Conservation (phyloP, 2,797 vertebrate genomes). For the Podarcis lilfordi region DNA sequence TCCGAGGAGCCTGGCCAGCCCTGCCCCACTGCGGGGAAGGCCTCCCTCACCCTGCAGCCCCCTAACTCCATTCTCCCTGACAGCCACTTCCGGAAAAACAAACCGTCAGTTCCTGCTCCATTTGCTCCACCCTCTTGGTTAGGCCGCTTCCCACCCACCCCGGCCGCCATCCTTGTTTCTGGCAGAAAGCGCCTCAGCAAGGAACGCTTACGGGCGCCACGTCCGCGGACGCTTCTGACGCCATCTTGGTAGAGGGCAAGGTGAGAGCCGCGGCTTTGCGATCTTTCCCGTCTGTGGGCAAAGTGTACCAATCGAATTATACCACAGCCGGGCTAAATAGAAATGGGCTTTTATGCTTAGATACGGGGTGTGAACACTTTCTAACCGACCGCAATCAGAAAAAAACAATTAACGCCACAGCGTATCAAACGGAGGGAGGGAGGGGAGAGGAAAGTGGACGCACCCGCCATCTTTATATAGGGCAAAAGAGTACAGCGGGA, state of each 20-base stretch:
- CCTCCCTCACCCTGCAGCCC: slow-evolving; percentile 16
- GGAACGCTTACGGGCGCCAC: no score
- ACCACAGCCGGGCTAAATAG: not conserved
- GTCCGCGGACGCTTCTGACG: not conserved
- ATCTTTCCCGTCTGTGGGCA: no score
- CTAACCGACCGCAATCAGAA: not conserved
- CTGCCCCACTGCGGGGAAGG: not conserved
- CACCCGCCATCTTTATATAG: slow-evolving; percentile 30
- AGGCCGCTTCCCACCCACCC: no score
- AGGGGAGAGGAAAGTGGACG: not conserved
- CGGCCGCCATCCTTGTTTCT: slow-evolving; percentile 1
- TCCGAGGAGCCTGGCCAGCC: no score
- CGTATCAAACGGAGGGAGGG: no score
- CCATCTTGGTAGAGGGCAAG: slow-evolving; percentile 42
- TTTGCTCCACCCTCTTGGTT: not conserved
- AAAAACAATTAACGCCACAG: not conserved
- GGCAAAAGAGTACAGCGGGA: not conserved
- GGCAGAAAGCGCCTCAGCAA: not conserved
- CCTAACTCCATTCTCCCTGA: slow-evolving; percentile 37
- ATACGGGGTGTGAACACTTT: no score
- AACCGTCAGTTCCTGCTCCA: slow-evolving; percentile 11
- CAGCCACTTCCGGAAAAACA: slow-evolving; percentile 37
- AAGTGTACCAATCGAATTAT: no score
- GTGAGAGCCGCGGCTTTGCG: not conserved
- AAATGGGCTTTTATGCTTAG: not conserved